Base-by-base conservation (phyloP, 2,888 invertebrate genomes). In the Mayetiola destructor region DNA sequence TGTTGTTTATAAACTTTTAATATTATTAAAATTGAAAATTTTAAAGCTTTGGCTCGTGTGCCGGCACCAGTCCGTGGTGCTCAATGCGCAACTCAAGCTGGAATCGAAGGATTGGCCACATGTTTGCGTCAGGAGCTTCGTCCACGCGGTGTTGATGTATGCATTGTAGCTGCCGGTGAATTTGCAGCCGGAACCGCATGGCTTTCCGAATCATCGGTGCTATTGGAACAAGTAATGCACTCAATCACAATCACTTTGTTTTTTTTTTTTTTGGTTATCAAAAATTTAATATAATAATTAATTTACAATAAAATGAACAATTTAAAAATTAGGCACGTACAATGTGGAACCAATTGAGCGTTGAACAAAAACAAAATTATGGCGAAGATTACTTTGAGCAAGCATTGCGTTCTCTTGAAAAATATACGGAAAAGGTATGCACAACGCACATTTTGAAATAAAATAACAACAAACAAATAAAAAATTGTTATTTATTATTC, bases 121-220 rank as follows among this genome's bases (percentile, higher is more conserved):
- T 88, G 88, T 66, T 76, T 90, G 57, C 80, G 90, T 42, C 78
- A 87, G 63, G 89, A 90, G 70, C 80, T 88, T 70, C 80, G 82
- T 63, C 77, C 83, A 56, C 80, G 88, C 67, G 85, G 86, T 54
- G 89, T 90, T 12, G 85, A 88, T 67, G 88, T 90, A 16, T 82
- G 87, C 55, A 80, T 88, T 23, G 84, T 91, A 36, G 88, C 89
- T 61, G 86, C 89, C 39, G 89, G 90, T 40, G 88, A 89, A 71
- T 87, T 84, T 64, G 81, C 88, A 9, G 84, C 87, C 0, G 88
- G 89, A 66, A 85, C 80, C 63, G 80, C 82, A 1, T 87, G 87
- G 87, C 72, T 87, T 10, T 80, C 80, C 20, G 84, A 86, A 62
- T 78, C 76, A 59, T 77, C 80, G 61, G n/a, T n/a, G n/a, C 73